phyloP scores from a whole-genome alignment of 2,888 invertebrate genomes.

The Alentia gelatinosa region DNA sequence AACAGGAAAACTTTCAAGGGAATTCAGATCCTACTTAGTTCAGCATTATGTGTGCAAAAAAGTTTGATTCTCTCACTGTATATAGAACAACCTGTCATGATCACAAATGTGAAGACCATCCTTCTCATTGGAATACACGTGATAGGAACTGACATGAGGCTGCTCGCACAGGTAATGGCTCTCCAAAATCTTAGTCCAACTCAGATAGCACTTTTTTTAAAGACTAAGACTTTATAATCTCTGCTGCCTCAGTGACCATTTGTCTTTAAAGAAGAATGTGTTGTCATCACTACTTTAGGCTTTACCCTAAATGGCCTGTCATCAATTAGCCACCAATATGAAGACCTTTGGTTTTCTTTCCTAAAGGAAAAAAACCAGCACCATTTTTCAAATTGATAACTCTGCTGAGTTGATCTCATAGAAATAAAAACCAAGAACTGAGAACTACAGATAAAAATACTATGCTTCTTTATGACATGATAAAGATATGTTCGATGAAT shows the following conservation, averaged over 20 bases:
- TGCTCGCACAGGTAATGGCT: background rate
- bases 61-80: background rate
- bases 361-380: too few species aligned
- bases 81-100: background rate
- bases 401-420: too few species aligned
- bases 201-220: background rate
- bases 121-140: background rate
- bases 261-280: background rate
- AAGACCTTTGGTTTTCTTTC: too few species aligned
- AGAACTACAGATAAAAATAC: too few species aligned
- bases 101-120: background rate
- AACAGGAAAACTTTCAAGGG: too few species aligned
- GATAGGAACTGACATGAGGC: background rate
- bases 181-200: background rate
- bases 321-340: too few species aligned
- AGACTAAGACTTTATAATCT: background rate
- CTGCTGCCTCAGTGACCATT: background rate
- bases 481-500: too few species aligned
- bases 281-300: background rate
- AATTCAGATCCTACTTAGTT: background rate
- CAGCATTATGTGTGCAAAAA: background rate
- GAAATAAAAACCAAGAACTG: too few species aligned
- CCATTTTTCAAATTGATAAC: too few species aligned
- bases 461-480: too few species aligned
- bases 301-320: background rate